phyloP scores from a whole-genome alignment of 53 echinoderm and acorn worm species.

The Echinarachnius parma region DNA sequence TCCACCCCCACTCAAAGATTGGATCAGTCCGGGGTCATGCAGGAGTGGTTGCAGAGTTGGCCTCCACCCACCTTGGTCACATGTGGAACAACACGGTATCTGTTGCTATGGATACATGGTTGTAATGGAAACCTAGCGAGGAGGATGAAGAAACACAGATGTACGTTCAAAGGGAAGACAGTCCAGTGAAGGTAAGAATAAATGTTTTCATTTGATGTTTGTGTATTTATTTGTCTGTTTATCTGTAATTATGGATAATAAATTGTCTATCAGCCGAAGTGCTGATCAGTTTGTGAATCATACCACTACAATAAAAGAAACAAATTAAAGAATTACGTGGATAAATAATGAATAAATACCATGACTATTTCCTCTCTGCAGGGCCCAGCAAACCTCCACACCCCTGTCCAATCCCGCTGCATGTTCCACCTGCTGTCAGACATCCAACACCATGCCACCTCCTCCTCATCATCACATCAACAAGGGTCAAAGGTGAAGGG shows the following conservation, averaged over 20 bases:
- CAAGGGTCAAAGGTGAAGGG: background rate
- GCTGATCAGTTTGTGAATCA: too few relatives aligned
- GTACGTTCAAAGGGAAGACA: background rate
- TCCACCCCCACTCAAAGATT: constrained; percentile 3
- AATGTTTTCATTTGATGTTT: too few relatives aligned
- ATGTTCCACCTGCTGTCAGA: constrained; percentile 51
- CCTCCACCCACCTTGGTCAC: constrained; percentile 29
- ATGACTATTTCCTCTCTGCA: constrained; percentile 6
- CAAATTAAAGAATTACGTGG: too few relatives aligned
- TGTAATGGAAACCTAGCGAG: constrained; percentile 62
- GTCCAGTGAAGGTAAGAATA: constrained; percentile 10
- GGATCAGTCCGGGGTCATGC: constrained; percentile 20
- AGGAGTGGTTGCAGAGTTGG: constrained; percentile 48
- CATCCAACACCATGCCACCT: background rate
- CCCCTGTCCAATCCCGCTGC: constrained; percentile 63
- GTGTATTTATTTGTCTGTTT: too few relatives aligned
- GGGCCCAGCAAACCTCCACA: constrained; percentile 64
- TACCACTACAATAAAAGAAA: too few relatives aligned
- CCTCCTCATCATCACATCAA: background rate
- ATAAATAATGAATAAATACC: too few relatives aligned
- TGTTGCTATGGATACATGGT: constrained; percentile 60
- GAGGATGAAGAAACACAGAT: constrained; percentile 28
- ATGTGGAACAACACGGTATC: constrained; percentile 56
- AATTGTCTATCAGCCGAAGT: too few relatives aligned
- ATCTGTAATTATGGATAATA: too few relatives aligned